These are phyloP conservation scores for Dynastes hyllus DNA, from an alignment of 2,888 invertebrate species.

Conservation along the genomic window DNA sequence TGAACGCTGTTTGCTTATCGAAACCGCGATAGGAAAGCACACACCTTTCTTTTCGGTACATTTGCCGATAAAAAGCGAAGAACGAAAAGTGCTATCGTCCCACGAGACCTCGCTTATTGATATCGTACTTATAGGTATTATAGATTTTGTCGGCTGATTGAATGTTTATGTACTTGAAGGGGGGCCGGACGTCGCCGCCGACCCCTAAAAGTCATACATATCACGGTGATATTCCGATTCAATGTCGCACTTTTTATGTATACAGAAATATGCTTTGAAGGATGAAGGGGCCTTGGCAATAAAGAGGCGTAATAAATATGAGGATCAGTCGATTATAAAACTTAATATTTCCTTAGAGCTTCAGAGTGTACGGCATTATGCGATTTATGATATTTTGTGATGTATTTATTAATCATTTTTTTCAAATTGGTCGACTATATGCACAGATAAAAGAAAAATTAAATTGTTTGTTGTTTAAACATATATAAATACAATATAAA, in stretches of 20 bases:
- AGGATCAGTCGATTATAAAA: slow-evolving; percentile 18
- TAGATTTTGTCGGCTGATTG: slow-evolving; percentile 69
- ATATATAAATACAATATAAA: no score
- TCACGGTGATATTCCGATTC: slow-evolving; percentile 52
- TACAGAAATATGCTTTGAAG: slow-evolving; percentile 49
- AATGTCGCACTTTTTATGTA: slow-evolving; percentile 53
- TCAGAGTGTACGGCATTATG: background rate
- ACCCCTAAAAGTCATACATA: slow-evolving; percentile 51
- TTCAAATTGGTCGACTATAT: no score
- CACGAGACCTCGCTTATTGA: slow-evolving; percentile 69
- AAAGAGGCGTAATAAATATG: slow-evolving; percentile 42
- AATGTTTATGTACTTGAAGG: slow-evolving; percentile 68
- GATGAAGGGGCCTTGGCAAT: slow-evolving; percentile 48
- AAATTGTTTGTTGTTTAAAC: no score
- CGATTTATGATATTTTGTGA: no score
- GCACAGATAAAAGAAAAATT: no score
- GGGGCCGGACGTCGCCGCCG: slow-evolving; percentile 57
- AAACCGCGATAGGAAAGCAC: slow-evolving; percentile 9
- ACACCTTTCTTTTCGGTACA: slow-evolving; percentile 68
- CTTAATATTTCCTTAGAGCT: slow-evolving; percentile 8
- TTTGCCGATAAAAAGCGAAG: slow-evolving; percentile 66
- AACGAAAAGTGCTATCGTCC: slow-evolving; percentile 56
- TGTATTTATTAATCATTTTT: no score
- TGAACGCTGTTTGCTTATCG: slow-evolving; percentile 11
- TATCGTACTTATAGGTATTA: slow-evolving; percentile 72